Evolutionary conservation across 2,888 invertebrate genomes (phyloP), one percentile per base, ranked within the genome.

Genomic region (Thecophora atra): DNA sequence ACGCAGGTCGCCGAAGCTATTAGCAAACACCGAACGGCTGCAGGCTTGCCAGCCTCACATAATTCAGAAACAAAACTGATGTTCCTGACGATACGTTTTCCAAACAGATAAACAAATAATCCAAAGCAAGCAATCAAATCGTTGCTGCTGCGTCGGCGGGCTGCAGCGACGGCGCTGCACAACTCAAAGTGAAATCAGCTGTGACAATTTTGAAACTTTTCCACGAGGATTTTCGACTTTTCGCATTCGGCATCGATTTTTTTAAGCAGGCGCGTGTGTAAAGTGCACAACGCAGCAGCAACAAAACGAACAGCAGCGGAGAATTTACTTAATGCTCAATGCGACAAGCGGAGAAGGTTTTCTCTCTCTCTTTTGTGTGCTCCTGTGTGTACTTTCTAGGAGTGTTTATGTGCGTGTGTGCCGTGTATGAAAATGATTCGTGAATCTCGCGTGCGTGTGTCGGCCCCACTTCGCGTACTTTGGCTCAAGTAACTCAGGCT

Each of bases 151-250:
- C 47, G 17, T 17, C 4, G 15, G 47, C 47, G 47, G 47, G 47
- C n/a, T 47, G 47, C n/a, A 11, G 47, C 47, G 47, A 11, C 37
- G 37, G 37, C 37, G 37, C 2, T 37, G 37, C 8, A 11, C 62
- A 6, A 47, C 58, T 28, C 68, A 24, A 79, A 81, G 81, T 81
- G 81, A 84, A 86, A 86, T 86, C 86, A 86, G 86, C 86, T 86
- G 86, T 84, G 82, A 85, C 84, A 83, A 85, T 85, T 84, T 83
- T 82, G 79, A 84, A 85, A 86, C 81, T 82, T 86, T 86, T 86
- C 86, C 86, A 86, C 86, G 86, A 86, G 84, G 86, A 86, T 86
- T 86, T 86, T 82, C 82, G 80, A 73, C 70, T 70, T 70, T 58
- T 47, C 65, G 65, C 54, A 58, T 56, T 63, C 70, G 60, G 64